Evolutionary conservation across 2,888 invertebrate species (phyloP).

Genomic region (Limenitis camilla): DNA sequence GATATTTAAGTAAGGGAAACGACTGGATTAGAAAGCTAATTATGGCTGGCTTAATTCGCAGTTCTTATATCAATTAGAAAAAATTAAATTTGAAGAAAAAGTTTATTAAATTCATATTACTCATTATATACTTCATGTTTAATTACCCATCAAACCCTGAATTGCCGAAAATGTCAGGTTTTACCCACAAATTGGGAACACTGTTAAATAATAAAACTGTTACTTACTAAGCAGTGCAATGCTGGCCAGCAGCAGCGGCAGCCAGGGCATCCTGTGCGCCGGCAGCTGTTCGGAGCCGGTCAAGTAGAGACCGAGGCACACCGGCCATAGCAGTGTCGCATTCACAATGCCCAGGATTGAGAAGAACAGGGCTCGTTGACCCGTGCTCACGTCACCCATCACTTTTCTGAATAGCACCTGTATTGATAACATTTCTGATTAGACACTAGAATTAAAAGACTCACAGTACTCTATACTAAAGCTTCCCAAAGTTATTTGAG

Average conservation of each 20-base stretch:
- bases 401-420: conserved; percentile 96
- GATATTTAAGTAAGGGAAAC: too few relatives aligned
- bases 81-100: too few relatives aligned
- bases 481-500: too few relatives aligned
- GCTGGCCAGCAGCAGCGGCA: conserved; percentile 85
- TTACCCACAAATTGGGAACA: not conserved
- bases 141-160: too few relatives aligned
- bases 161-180: too few relatives aligned
- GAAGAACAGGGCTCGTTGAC: conserved; percentile 95
- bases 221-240: conserved; percentile 78
- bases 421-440: not conserved
- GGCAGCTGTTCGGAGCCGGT: conserved; percentile 88
- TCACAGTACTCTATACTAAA: not conserved
- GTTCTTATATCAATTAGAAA: too few relatives aligned
- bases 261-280: conserved; percentile 91
- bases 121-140: too few relatives aligned
- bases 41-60: too few relatives aligned
- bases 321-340: conserved; percentile 92
- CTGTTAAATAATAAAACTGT: not conserved
- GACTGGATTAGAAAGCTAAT: too few relatives aligned
- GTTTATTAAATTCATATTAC: too few relatives aligned
- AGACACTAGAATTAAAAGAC: not conserved
- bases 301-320: conserved; percentile 88
- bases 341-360: conserved; percentile 92
- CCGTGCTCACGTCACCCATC: conserved; percentile 93